phyloP scores from a whole-genome alignment of 2,888 invertebrate genomes.

The Hemaris fuciformis region DNA sequence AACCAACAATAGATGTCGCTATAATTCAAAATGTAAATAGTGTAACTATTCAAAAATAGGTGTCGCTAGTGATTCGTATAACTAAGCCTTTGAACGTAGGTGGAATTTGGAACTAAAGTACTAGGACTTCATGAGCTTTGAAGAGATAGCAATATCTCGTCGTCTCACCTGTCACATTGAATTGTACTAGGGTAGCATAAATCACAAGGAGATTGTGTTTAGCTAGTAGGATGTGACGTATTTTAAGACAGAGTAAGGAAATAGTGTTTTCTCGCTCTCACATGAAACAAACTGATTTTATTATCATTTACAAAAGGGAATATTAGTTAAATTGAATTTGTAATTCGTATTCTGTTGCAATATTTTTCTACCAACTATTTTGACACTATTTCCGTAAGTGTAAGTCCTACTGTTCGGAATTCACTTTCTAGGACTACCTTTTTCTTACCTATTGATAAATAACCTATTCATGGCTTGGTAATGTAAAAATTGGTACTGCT shows the following conservation, averaged over 20 bases:
- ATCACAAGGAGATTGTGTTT: not conserved
- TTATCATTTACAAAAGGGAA: too few relatives aligned
- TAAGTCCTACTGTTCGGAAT: too few relatives aligned
- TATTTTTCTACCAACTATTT: too few relatives aligned
- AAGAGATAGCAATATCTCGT: not conserved
- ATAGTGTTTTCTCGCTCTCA: not conserved
- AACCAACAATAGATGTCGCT: not conserved
- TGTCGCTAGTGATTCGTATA: not conserved
- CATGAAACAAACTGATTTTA: not conserved
- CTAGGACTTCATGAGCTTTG: not conserved
- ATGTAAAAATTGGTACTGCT: too few relatives aligned
- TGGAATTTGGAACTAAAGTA: not conserved
- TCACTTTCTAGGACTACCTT: too few relatives aligned
- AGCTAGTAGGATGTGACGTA: too few relatives aligned
- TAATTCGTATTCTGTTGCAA: too few relatives aligned
- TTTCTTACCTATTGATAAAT: too few relatives aligned
- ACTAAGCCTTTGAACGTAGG: not conserved
- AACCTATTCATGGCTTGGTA: too few relatives aligned
- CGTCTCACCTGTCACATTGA: not conserved
- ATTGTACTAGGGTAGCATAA: not conserved
- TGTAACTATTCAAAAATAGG: not conserved
- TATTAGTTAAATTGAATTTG: too few relatives aligned
- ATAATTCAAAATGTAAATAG: not conserved
- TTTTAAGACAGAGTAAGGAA: not conserved
- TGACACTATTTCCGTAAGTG: too few relatives aligned